These are phyloP conservation scores for Drosophila nannoptera DNA, from an alignment of 1,140 invertebrate genomes.

Conservation along the genomic window DNA sequence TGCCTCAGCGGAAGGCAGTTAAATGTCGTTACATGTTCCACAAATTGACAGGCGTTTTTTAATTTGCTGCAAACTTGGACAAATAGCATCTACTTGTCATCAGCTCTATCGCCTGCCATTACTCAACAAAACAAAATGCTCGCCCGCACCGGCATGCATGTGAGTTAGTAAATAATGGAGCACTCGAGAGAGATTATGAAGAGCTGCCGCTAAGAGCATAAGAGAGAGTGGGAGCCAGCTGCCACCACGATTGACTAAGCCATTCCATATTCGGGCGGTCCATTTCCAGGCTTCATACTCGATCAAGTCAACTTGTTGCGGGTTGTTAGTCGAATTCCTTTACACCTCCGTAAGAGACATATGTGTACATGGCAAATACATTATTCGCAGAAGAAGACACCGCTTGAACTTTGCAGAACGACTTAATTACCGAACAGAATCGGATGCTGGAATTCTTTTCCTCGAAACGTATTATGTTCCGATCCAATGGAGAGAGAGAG, in stretches of 20 bases:
- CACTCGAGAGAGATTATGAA: too few relatives aligned
- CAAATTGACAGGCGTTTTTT: constrained; percentile 44
- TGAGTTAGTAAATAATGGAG: too few relatives aligned
- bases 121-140: constrained; percentile 19
- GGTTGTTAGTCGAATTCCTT: too few relatives aligned
- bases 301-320: too few relatives aligned
- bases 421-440: not conserved
- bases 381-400: too few relatives aligned
- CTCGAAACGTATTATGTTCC: constrained; percentile 15
- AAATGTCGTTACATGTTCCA: constrained; percentile 24
- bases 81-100: constrained; percentile 28
- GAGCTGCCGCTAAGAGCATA: too few relatives aligned
- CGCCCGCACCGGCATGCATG: not conserved
- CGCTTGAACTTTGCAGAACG: not conserved
- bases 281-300: too few relatives aligned
- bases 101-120: constrained; percentile 8
- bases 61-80: constrained; percentile 28
- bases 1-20: constrained; percentile 16
- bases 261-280: too few relatives aligned
- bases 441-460: constrained; percentile 11
- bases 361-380: too few relatives aligned
- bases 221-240: too few relatives aligned
- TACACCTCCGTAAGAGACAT: too few relatives aligned
- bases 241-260: too few relatives aligned
- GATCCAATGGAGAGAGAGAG: not conserved